Conservation (phyloP, 2,113 vertebrate genomes). For the Pagrus major region DNA sequence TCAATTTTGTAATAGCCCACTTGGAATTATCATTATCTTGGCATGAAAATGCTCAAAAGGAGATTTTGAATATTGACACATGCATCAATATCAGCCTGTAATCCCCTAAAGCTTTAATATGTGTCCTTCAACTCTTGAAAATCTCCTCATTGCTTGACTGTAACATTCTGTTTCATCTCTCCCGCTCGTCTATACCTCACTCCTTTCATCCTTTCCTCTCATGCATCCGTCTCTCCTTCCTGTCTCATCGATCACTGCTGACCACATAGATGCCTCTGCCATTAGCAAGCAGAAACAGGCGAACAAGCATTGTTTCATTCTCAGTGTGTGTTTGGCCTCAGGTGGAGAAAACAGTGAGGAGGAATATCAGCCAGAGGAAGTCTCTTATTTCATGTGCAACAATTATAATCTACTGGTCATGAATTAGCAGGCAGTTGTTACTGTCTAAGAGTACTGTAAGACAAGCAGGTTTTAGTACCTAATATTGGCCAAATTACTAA, state of each 20-base stretch:
- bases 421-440: no score
- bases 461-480: not conserved
- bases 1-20: not conserved
- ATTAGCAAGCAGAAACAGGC: conserved; percentile 33
- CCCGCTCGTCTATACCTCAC: no score
- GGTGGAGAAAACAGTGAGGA: not conserved
- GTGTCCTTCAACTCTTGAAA: not conserved
- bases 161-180: conserved; percentile 10
- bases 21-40: not conserved
- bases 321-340: conserved; percentile 19
- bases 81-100: not conserved
- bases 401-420: not conserved
- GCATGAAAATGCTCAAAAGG: not conserved
- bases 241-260: conserved; percentile 46
- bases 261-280: conserved; percentile 26
- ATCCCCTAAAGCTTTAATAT: not conserved
- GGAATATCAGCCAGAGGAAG: not conserved
- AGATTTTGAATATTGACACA: not conserved
- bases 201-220: not conserved
- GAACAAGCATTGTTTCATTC: conserved; percentile 20
- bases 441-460: not conserved
- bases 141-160: not conserved
- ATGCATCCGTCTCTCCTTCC: not conserved
- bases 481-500: not conserved
- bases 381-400: not conserved